Conservation (phyloP, 2,888 invertebrate species). For the Psylliodes chrysocephalus region DNA sequence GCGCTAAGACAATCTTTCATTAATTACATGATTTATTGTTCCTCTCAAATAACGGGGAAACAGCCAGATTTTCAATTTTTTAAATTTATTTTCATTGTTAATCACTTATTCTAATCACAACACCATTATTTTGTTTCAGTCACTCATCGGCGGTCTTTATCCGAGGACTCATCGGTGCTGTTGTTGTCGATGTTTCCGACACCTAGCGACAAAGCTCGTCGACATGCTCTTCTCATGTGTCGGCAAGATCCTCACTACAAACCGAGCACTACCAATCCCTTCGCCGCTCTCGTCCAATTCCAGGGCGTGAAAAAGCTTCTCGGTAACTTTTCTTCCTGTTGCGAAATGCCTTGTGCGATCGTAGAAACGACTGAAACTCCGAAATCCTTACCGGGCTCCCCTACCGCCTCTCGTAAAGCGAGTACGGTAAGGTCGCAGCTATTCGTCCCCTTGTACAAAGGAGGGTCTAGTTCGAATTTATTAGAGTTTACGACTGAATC, state of each 20-base stretch:
- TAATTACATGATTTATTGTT: too few relatives aligned
- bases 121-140: constrained; percentile 59
- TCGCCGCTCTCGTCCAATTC: constrained; percentile 78
- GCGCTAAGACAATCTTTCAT: too few relatives aligned
- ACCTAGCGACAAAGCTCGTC: constrained; percentile 79
- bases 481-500: constrained; percentile 57
- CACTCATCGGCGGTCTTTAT: constrained; percentile 78
- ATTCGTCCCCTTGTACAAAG: constrained; percentile 66
- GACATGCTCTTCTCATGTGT: constrained; percentile 83
- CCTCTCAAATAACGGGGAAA: too few relatives aligned
- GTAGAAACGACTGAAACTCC: constrained; percentile 59
- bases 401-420: constrained; percentile 63
- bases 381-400: constrained; percentile 68
- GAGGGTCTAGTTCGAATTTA: constrained; percentile 61
- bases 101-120: constrained; percentile 1
- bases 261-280: constrained; percentile 77
- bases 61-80: neutral
- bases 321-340: constrained; percentile 82
- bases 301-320: constrained; percentile 86
- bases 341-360: constrained; percentile 79
- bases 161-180: constrained; percentile 75
- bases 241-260: constrained; percentile 85
- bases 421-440: constrained; percentile 61
- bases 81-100: neutral
- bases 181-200: constrained; percentile 71